Percentiles rank a stretch among this genome's conserved stretches.
Conservation (phyloP, 2,113 vertebrate species). For the Atractosteus spatula region DNA sequence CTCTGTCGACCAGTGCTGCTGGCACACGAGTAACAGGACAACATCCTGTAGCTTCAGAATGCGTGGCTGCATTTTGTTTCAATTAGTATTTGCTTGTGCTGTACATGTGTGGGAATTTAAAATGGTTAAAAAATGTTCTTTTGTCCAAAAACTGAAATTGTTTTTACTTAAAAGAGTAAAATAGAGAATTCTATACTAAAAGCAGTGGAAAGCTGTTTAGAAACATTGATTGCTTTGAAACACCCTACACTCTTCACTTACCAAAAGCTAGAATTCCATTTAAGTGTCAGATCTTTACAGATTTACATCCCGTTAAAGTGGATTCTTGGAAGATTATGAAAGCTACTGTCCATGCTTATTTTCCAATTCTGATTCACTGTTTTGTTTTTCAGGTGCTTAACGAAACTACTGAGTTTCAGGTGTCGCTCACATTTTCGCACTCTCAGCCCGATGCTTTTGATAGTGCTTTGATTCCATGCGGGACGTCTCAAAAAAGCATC, state of each 20-base stretch:
- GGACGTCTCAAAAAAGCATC: not conserved
- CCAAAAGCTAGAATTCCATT: no score
- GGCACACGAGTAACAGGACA: not conserved
- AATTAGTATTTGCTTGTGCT: not conserved
- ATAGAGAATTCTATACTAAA: no score
- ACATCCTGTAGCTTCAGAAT: not conserved
- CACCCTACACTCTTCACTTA: no score
- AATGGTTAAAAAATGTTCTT: constrained; percentile 17
- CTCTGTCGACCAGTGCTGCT: constrained; percentile 5
- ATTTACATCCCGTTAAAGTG: no score
- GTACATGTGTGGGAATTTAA: constrained; percentile 18
- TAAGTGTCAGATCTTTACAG: no score
- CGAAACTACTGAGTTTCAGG: not conserved
- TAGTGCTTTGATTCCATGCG: not conserved
- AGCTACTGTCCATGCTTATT: no score
- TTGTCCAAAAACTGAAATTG: no score
- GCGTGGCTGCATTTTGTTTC: constrained; percentile 1
- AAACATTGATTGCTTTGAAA: no score
- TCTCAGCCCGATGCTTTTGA: not conserved
- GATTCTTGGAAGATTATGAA: no score
- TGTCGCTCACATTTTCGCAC: not conserved
- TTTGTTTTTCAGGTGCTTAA: not conserved
- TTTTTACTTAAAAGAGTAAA: no score
- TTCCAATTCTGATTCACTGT: not conserved
- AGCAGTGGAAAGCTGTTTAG: no score